A percentile compares a stretch with the other conserved stretches of the same genome.
These are phyloP conservation scores for Sinotaia quadrata DNA, from an alignment of 2,888 invertebrate genomes.

Conservation along the genomic window DNA sequence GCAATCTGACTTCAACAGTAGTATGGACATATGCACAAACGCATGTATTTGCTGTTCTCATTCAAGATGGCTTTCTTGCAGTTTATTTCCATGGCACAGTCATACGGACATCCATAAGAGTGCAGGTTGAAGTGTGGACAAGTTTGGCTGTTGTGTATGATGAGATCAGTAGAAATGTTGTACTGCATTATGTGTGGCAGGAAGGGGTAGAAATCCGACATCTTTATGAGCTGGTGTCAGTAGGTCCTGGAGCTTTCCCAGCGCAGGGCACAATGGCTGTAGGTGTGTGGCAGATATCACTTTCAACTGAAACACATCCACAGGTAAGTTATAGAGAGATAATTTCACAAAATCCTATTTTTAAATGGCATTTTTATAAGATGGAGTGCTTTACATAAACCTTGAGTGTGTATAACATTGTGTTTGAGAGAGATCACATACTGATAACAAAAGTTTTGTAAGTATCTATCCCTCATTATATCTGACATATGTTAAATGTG, in stretches of 20 bases:
- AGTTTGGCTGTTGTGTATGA: constrained; percentile 39
- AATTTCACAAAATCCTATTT: too few species aligned
- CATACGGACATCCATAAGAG: constrained; percentile 28
- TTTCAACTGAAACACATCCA: constrained; percentile 29
- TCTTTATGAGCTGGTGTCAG: constrained; percentile 13
- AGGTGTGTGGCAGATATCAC: constrained; percentile 43
- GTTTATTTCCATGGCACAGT: constrained; percentile 28
- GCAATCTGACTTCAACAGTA: constrained; percentile 16
- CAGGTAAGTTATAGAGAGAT: constrained; percentile 29
- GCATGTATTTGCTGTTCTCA: constrained; percentile 33
- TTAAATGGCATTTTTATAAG: not conserved
- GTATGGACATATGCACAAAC: constrained; percentile 14
- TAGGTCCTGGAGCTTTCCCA: constrained; percentile 39
- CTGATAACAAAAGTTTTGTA: too few species aligned
- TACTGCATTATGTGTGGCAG: constrained; percentile 33
- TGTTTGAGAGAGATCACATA: too few species aligned
- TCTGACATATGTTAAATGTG: too few species aligned
- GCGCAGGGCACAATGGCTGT: constrained; percentile 45
- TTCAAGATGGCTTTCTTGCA: constrained; percentile 30
- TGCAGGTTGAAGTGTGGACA: constrained; percentile 36
- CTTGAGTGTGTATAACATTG: too few species aligned
- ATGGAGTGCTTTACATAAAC: not conserved
- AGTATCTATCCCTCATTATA: too few species aligned
- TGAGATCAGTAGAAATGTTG: constrained; percentile 25
- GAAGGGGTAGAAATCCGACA: not conserved